These are phyloP conservation scores for Sminthurides bifidus DNA, from an alignment of 1,140 invertebrate species.

Conservation along the genomic window DNA sequence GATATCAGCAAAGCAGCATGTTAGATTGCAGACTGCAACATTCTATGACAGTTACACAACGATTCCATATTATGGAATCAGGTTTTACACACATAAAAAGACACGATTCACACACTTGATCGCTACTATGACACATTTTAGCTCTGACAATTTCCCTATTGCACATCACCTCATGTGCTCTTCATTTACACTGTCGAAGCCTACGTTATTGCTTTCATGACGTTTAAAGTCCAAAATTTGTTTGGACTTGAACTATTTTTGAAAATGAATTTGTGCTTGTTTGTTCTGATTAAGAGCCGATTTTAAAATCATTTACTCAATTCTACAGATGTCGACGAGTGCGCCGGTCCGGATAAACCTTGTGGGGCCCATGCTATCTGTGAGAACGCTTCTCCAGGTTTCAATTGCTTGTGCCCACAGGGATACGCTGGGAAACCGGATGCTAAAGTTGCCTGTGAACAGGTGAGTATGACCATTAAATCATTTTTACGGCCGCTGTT, in stretches of 20 bases:
- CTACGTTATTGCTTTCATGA: neutral
- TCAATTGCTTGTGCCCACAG: conserved; percentile 73
- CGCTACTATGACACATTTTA: too few species aligned
- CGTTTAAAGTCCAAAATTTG: neutral
- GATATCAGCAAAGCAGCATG: too few species aligned
- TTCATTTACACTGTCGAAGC: too few species aligned
- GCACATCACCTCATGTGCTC: too few species aligned
- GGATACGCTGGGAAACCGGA: conserved; percentile 72
- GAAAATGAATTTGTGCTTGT: neutral
- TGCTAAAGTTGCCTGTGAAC: conserved; percentile 71
- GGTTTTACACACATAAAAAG: too few species aligned
- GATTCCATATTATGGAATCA: too few species aligned
- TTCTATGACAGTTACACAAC: too few species aligned
- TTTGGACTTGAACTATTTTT: neutral
- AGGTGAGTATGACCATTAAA: conserved; percentile 45
- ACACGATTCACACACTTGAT: too few species aligned
- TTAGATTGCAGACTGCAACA: too few species aligned
- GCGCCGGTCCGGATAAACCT: conserved; percentile 59
- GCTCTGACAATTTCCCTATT: too few species aligned
- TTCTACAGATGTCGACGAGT: conserved; percentile 74
- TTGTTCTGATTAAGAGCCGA: neutral
- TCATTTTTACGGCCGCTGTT: too few species aligned
- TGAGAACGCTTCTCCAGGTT: conserved; percentile 73
- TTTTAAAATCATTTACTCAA: neutral
- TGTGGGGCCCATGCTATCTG: conserved; percentile 78